Percentiles rank a stretch among this genome's conserved stretches.
These are phyloP conservation scores for Bos taurus DNA, from an alignment of 2,113 vertebrate genomes.

Conservation along the genomic window DNA sequence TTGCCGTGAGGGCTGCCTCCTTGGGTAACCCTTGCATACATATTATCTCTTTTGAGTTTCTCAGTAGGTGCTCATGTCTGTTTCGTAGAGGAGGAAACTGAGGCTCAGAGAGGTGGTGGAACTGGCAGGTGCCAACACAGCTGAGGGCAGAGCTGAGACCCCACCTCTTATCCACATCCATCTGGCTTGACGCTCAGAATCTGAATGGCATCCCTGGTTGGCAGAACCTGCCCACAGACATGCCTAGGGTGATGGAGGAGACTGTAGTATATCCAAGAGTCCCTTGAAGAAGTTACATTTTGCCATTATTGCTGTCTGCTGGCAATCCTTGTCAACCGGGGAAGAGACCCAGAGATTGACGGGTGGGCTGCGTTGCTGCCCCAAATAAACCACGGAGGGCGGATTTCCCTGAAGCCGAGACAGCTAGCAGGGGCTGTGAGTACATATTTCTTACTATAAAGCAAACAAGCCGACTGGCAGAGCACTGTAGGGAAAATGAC, in stretches of 20 bases:
- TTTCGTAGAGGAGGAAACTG: not conserved
- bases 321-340: not conserved
- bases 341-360: not conserved
- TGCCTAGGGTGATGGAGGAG: not conserved
- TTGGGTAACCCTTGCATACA: not conserved
- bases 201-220: too few relatives aligned
- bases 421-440: constrained; percentile 51
- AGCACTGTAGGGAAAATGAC: constrained; percentile 88
- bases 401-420: constrained; percentile 66
- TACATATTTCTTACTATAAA: constrained; percentile 81
- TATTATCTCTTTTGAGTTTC: not conserved
- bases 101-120: not conserved
- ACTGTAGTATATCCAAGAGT: not conserved
- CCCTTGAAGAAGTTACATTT: not conserved
- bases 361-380: not conserved
- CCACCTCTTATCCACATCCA: not conserved
- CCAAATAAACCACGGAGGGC: constrained; percentile 49
- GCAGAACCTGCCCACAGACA: not conserved
- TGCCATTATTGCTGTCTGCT: not conserved
- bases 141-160: not conserved
- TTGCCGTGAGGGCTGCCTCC: not conserved
- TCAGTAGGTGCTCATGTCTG: not conserved
- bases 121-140: not conserved
- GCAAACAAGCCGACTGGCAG: constrained; percentile 85
- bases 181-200: not conserved